A percentile compares a stretch with the other conserved stretches of the same genome.
Conservation (phyloP, 1,140 invertebrate species). For the Trichonephila inaurata region DNA sequence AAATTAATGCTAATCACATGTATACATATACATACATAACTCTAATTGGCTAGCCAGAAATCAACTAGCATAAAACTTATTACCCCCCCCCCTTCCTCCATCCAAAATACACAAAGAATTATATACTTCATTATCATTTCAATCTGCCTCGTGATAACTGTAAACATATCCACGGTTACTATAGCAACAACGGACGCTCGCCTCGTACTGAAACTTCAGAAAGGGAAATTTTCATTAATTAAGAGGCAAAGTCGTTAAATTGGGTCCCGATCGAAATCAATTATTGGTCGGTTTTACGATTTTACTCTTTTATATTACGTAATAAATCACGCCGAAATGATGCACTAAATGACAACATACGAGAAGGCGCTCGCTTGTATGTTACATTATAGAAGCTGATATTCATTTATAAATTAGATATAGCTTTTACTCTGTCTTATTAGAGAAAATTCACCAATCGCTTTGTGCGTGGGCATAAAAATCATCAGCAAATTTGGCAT, state of each 20-base stretch:
- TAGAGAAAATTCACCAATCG: background rate
- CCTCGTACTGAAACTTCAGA: background rate
- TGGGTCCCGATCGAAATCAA: conserved; percentile 1
- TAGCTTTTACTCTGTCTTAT: background rate
- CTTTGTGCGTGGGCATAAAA: background rate
- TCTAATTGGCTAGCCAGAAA: no score
- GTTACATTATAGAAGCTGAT: background rate
- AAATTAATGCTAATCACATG: no score
- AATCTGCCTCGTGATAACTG: background rate
- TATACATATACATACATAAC: no score
- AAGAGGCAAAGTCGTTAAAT: conserved; percentile 29
- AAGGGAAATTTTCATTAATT: conserved; percentile 20
- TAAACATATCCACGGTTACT: background rate
- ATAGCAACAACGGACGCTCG: background rate
- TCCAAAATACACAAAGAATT: no score
- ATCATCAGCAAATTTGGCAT: background rate
- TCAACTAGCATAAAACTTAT: no score
- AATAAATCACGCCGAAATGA: conserved; percentile 4
- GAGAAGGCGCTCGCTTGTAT: background rate
- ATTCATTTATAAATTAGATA: conserved; percentile 15
- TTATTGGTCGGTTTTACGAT: conserved; percentile 31
- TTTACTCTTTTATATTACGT: background rate
- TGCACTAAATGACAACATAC: conserved; percentile 23
- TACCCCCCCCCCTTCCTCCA: no score
- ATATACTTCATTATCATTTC: no score